Conservation (phyloP, 2,888 invertebrate species). For the Blastobasis lacticolella region DNA sequence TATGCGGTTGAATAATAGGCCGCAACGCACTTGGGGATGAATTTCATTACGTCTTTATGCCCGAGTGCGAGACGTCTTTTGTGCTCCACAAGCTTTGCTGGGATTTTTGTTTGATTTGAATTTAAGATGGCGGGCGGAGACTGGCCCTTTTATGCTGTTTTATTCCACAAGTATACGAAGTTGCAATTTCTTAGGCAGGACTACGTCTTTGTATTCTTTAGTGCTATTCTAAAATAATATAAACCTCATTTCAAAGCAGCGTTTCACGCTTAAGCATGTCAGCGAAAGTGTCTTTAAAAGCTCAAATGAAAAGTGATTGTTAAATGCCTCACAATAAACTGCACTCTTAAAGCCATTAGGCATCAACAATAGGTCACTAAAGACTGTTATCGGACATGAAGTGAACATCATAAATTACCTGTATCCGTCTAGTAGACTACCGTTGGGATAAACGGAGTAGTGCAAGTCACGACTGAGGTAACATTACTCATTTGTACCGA, state of each 20-base stretch:
- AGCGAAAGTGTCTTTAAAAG: neutral
- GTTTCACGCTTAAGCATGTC: neutral
- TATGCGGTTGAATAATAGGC: slow-evolving; percentile 66
- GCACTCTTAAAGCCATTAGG: slow-evolving; percentile 10
- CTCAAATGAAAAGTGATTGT: neutral
- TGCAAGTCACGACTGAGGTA: slow-evolving; percentile 48
- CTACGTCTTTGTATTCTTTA: neutral
- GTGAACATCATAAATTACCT: slow-evolving; percentile 37
- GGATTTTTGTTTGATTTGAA: slow-evolving; percentile 49
- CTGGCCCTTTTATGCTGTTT: slow-evolving; percentile 16
- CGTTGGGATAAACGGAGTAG: slow-evolving; percentile 40
- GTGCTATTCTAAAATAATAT: neutral
- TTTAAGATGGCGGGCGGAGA: slow-evolving; percentile 22
- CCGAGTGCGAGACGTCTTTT: slow-evolving; percentile 52
- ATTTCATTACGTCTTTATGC: slow-evolving; percentile 68
- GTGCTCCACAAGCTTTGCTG: slow-evolving; percentile 42
- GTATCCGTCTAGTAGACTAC: slow-evolving; percentile 15
- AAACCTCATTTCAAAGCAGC: too few species aligned
- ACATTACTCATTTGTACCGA: slow-evolving; percentile 50
- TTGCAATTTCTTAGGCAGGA: neutral
- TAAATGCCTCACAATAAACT: slow-evolving; percentile 1
- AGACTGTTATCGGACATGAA: slow-evolving; percentile 19
- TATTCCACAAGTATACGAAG: slow-evolving; percentile 5
- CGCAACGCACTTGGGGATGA: slow-evolving; percentile 66
- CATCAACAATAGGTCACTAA: slow-evolving; percentile 25